Evolutionary conservation across 1,140 invertebrate species (phyloP).

Genomic region (Drosophila baimaii): DNA sequence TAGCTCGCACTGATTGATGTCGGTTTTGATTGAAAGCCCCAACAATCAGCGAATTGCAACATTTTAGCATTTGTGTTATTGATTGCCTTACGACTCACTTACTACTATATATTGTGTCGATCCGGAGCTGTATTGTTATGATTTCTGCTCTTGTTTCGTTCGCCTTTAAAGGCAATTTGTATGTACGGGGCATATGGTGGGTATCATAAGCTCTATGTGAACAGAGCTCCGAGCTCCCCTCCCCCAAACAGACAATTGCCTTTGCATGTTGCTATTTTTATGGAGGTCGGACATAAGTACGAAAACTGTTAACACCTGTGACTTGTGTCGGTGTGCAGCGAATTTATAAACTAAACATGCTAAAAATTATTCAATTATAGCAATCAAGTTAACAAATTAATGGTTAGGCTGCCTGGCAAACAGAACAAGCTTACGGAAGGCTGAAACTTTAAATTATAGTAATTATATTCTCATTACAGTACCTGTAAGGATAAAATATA

Average conservation of each 20-base stretch:
- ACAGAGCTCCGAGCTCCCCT: too few relatives aligned
- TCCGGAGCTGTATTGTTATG: slow-evolving; percentile 37
- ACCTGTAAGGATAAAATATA: background rate
- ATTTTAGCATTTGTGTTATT: slow-evolving; percentile 59
- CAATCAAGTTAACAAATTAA: slow-evolving; percentile 22
- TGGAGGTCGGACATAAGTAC: slow-evolving; percentile 39
- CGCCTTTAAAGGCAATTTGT: slow-evolving; percentile 49
- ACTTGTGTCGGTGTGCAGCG: background rate
- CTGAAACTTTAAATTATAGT: background rate
- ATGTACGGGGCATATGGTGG: slow-evolving; percentile 43
- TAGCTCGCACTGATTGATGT: slow-evolving; percentile 66
- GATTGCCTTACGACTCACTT: slow-evolving; percentile 56
- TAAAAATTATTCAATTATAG: slow-evolving; percentile 36
- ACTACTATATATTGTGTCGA: slow-evolving; percentile 18
- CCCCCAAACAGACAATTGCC: slow-evolving; percentile 26
- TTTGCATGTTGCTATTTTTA: slow-evolving; percentile 57
- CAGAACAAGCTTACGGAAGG: slow-evolving; percentile 27
- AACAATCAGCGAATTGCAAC: slow-evolving; percentile 42
- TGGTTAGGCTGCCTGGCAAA: slow-evolving; percentile 6
- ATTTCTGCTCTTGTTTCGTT: slow-evolving; percentile 53
- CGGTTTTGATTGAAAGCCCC: slow-evolving; percentile 57
- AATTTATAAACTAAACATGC: slow-evolving; percentile 15
- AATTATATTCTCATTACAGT: background rate
- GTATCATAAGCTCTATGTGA: slow-evolving; percentile 27
- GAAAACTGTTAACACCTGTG: slow-evolving; percentile 39